These are phyloP conservation scores for Xiphophorus maculatus DNA, from an alignment of 2,113 vertebrate species.

Conservation along the genomic window DNA sequence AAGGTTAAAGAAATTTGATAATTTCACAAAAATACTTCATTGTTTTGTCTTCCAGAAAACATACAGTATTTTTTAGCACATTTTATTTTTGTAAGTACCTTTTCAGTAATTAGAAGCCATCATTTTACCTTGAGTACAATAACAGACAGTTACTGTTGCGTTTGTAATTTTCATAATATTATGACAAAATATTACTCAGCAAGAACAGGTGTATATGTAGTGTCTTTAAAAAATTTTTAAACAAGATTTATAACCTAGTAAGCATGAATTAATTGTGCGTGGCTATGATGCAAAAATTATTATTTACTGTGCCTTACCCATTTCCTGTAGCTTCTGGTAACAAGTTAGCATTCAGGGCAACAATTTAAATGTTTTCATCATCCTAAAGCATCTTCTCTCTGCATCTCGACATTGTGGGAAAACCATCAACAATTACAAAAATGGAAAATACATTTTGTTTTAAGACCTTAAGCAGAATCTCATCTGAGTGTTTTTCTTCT, in stretches of 20 bases:
- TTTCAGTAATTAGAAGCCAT: conserved; percentile 2
- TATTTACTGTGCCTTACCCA: not conserved
- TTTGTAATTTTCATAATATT: not conserved
- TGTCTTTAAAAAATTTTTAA: not conserved
- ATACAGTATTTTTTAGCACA: conserved; percentile 21
- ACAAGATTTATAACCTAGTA: not conserved
- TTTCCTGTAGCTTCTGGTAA: no score
- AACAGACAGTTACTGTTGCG: conserved; percentile 47
- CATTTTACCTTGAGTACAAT: conserved; percentile 51
- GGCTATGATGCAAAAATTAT: not conserved
- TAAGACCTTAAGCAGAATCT: not conserved
- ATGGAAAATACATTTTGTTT: not conserved
- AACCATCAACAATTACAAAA: not conserved
- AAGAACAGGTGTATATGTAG: not conserved
- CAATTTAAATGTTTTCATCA: conserved; percentile 14
- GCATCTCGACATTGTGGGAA: not conserved
- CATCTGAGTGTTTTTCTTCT: not conserved
- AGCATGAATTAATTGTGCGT: not conserved
- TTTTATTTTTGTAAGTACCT: conserved; percentile 11
- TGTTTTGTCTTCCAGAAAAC: conserved; percentile 7
- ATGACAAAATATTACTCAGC: not conserved
- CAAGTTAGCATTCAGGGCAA: conserved; percentile 3
- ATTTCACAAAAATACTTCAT: not conserved
- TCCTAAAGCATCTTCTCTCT: not conserved
- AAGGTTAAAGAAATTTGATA: not conserved